These are phyloP conservation scores for Myotis yumanensis DNA, from an alignment of 2,113 vertebrate species.

Conservation along the genomic window DNA sequence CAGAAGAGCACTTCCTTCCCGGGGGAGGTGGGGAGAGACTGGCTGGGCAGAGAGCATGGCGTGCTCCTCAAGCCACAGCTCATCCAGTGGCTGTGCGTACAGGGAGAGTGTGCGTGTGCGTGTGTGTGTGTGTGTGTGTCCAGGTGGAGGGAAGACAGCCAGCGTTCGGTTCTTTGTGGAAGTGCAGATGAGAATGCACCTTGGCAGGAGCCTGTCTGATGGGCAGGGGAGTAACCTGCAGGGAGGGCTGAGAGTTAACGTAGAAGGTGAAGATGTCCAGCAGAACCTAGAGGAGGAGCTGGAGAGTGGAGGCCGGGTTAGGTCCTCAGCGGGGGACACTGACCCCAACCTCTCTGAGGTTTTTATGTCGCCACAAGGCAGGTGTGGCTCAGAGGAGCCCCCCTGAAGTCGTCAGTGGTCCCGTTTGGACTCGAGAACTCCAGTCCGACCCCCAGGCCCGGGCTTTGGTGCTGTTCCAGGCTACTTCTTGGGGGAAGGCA, in stretches of 20 bases:
- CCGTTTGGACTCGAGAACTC: neutral
- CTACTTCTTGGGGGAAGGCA: neutral
- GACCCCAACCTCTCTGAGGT: neutral
- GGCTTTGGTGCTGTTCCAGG: neutral
- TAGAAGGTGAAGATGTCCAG: neutral
- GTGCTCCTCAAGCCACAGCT: too few species aligned
- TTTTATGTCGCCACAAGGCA: neutral
- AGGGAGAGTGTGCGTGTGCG: fast-evolving
- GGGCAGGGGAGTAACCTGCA: neutral
- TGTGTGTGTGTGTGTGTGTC: too few species aligned
- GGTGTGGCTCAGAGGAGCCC: neutral
- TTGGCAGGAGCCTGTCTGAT: neutral
- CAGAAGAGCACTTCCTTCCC: neutral
- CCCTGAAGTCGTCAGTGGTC: neutral
- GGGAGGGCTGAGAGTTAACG: neutral
- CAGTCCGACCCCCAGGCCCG: neutral
- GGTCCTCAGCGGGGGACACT: fast-evolving
- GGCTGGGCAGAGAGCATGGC: neutral
- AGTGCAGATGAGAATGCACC: neutral
- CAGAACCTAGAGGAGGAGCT: neutral
- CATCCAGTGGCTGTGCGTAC: fast-evolving
- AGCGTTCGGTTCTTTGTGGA: neutral
- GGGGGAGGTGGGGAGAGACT: neutral
- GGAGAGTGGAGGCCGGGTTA: fast-evolving
- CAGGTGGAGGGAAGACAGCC: neutral